Percentiles rank a stretch among this genome's conserved stretches.
Evolutionary conservation across 2,888 invertebrate species (phyloP).

Genomic region (Tromatobia lineatoria): DNA sequence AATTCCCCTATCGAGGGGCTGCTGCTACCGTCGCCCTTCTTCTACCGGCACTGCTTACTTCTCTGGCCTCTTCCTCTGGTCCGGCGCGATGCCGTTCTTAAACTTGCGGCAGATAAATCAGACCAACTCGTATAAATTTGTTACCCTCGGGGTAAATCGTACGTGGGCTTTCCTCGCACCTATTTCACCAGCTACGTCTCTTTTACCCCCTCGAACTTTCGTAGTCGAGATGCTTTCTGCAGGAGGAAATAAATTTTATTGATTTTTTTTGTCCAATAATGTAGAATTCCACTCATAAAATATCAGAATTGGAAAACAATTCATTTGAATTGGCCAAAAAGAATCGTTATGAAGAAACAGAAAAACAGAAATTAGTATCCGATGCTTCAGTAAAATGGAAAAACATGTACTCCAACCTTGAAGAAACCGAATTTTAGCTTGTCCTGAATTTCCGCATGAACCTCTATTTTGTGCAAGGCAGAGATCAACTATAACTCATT

Average conservation of each 20-base stretch:
- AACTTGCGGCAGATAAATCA: slow-evolving; percentile 83
- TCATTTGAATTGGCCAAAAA: too few relatives aligned
- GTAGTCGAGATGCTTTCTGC: slow-evolving; percentile 4
- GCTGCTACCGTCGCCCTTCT: slow-evolving; percentile 12
- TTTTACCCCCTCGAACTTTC: slow-evolving; percentile 6
- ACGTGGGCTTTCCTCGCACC: slow-evolving; percentile 72
- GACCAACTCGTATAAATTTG: slow-evolving; percentile 83
- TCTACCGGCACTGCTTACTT: slow-evolving; percentile 25
- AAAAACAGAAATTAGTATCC: too few relatives aligned
- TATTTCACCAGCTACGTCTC: slow-evolving; percentile 24
- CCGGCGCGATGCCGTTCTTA: slow-evolving; percentile 78
- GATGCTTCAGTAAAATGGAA: too few relatives aligned
- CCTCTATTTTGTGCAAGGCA: too few relatives aligned
- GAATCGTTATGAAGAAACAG: too few relatives aligned
- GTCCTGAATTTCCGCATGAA: too few relatives aligned
- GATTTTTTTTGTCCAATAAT: slow-evolving; percentile 1
- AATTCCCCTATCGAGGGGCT: slow-evolving; percentile 78
- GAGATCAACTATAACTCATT: too few relatives aligned
- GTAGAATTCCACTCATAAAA: neutral
- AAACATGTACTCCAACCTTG: too few relatives aligned
- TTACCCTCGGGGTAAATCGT: slow-evolving; percentile 79
- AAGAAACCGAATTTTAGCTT: too few relatives aligned
- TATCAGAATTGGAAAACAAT: too few relatives aligned
- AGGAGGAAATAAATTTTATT: neutral
- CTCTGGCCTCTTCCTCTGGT: slow-evolving; percentile 68